Evolutionary conservation across 2,113 vertebrate species (phyloP).

Genomic region (Podiceps cristatus): DNA sequence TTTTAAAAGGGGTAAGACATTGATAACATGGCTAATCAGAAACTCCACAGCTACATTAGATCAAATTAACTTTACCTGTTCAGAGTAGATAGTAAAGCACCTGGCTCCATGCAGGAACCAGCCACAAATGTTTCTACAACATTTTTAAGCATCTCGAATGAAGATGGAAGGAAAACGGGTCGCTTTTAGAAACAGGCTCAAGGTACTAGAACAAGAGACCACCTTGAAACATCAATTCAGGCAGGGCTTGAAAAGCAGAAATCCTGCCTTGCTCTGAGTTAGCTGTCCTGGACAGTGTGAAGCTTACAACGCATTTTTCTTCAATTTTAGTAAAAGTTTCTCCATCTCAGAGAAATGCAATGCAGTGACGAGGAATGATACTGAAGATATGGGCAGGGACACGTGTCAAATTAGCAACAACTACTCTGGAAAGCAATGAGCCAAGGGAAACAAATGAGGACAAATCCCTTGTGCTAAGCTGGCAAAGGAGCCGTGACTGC

Average conservation of each 20-base stretch:
- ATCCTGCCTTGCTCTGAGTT: neutral
- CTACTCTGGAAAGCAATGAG: neutral
- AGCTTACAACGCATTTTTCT: neutral
- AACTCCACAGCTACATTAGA: neutral
- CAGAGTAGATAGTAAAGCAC: neutral
- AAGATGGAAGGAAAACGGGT: neutral
- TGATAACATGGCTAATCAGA: neutral
- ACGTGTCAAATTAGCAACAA: neutral
- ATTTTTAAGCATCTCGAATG: neutral
- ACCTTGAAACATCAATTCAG: neutral
- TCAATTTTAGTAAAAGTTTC: neutral
- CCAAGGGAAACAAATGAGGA: neutral
- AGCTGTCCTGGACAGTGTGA: neutral
- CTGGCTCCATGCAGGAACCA: neutral
- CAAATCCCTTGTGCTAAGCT: neutral
- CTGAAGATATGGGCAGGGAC: neutral
- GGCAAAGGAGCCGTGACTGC: neutral
- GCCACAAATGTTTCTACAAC: neutral
- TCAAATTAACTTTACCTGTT: neutral
- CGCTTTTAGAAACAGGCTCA: neutral
- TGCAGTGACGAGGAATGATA: neutral
- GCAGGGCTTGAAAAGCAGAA: neutral
- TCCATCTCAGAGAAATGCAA: neutral
- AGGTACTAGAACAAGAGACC: neutral
- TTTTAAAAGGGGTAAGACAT: neutral